phyloP scores from a whole-genome alignment of 1,140 invertebrate species.

The Lordiphosa stackelbergi region DNA sequence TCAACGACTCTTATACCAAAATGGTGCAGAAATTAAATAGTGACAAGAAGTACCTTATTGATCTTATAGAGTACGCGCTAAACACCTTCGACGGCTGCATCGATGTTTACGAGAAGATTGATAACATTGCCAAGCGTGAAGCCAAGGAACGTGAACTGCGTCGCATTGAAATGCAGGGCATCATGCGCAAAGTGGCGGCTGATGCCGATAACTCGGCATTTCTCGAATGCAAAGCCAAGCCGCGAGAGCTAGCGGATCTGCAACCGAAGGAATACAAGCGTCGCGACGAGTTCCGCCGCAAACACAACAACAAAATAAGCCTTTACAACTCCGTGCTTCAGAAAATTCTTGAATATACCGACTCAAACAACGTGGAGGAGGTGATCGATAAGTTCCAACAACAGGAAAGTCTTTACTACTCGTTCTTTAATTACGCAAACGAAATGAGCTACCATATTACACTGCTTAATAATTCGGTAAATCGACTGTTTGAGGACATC shows the following conservation, averaged over 20 bases:
- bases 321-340: conserved; percentile 62
- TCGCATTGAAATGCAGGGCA: conserved; percentile 59
- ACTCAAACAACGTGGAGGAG: conserved; percentile 44
- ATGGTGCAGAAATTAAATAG: conserved; percentile 67
- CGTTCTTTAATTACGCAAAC: conserved; percentile 71
- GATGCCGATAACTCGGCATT: conserved; percentile 60
- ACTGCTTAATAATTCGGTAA: conserved; percentile 64
- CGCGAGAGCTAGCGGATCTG: conserved; percentile 54
- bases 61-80: conserved; percentile 61
- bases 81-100: conserved; percentile 63
- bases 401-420: conserved; percentile 68
- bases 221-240: conserved; percentile 56
- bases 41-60: conserved; percentile 67
- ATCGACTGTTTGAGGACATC: conserved; percentile 61
- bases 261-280: conserved; percentile 61
- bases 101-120: conserved; percentile 64
- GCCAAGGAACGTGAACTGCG: conserved; percentile 53
- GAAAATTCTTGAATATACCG: conserved; percentile 60
- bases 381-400: conserved; percentile 66
- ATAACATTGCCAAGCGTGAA: conserved; percentile 51
- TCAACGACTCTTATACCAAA: conserved; percentile 58
- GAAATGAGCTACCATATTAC: conserved; percentile 70
- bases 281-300: conserved; percentile 47
- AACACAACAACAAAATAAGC: conserved; percentile 62
- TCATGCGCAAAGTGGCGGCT: conserved; percentile 65